Evolutionary conservation across 2,113 vertebrate species (phyloP).

Genomic region (Conger conger): DNA sequence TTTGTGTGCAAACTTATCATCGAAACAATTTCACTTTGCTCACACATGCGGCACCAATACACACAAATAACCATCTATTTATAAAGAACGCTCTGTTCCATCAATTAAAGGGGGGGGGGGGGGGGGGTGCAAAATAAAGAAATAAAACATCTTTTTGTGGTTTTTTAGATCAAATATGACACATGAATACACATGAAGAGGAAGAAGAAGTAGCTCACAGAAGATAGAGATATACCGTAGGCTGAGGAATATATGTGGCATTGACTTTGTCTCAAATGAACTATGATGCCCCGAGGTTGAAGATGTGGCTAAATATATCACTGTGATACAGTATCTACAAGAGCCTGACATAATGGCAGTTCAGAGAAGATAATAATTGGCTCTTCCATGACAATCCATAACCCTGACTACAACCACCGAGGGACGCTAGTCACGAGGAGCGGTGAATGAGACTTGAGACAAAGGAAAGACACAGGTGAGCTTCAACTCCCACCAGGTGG

Average conservation of each 20-base stretch:
- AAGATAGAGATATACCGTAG: neutral
- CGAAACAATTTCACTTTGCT: neutral
- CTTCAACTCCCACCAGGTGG: neutral
- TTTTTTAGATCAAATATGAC: neutral
- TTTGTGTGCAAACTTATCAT: neutral
- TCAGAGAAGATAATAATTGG: neutral
- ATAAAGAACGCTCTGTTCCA: neutral
- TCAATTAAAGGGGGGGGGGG: neutral
- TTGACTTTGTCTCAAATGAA: slow-evolving; percentile 7
- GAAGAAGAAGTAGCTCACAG: neutral
- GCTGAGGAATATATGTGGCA: neutral
- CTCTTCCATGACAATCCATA: slow-evolving; percentile 5
- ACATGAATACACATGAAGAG: neutral
- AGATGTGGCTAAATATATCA: neutral
- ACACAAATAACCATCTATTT: neutral
- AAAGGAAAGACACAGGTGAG: too few species aligned
- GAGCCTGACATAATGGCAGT: neutral
- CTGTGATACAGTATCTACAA: neutral
- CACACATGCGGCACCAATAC: neutral
- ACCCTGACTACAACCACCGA: neutral
- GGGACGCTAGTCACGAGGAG: neutral
- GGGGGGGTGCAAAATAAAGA: neutral
- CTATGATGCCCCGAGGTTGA: neutral
- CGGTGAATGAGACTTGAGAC: neutral
- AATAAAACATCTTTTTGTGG: neutral